These are phyloP conservation scores for Euclidia mi DNA, from an alignment of 2,888 invertebrate species.

Conservation along the genomic window DNA sequence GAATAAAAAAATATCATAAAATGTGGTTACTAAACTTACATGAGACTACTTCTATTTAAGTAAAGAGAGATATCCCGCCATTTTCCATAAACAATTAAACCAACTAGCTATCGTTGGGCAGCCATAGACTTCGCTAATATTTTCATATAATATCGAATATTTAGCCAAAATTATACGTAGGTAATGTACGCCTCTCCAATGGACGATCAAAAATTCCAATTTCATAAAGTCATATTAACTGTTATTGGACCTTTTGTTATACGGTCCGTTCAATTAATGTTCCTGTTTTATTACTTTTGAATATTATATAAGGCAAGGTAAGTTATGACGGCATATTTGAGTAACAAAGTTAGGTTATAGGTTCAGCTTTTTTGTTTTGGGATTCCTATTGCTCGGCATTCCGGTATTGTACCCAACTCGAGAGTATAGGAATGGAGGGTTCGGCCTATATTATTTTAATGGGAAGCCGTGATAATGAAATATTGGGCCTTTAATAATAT, in stretches of 20 bases:
- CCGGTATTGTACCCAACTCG: no score
- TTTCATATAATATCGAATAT: constrained; percentile 24
- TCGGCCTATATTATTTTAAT: no score
- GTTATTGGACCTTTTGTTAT: constrained; percentile 50
- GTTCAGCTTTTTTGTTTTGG: neutral
- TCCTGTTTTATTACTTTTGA: constrained; percentile 50
- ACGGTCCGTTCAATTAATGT: constrained; percentile 45
- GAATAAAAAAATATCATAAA: no score
- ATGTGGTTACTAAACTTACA: no score
- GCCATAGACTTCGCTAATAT: constrained; percentile 2
- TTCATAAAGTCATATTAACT: constrained; percentile 55
- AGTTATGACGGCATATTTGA: constrained; percentile 29
- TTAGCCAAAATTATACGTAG: constrained; percentile 19
- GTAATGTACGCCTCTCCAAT: constrained; percentile 29
- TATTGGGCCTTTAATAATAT: no score
- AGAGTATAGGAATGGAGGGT: neutral
- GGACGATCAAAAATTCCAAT: constrained; percentile 51
- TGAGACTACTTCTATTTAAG: neutral
- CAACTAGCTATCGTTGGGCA: neutral
- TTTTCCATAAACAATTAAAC: no score
- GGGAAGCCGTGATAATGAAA: no score
- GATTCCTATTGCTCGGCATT: no score
- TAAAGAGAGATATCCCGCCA: no score
- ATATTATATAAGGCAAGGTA: constrained; percentile 37
- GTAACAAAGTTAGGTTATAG: constrained; percentile 14